Conservation (phyloP, 2,888 invertebrate species). For the Ichneumoninae sp. region DNA sequence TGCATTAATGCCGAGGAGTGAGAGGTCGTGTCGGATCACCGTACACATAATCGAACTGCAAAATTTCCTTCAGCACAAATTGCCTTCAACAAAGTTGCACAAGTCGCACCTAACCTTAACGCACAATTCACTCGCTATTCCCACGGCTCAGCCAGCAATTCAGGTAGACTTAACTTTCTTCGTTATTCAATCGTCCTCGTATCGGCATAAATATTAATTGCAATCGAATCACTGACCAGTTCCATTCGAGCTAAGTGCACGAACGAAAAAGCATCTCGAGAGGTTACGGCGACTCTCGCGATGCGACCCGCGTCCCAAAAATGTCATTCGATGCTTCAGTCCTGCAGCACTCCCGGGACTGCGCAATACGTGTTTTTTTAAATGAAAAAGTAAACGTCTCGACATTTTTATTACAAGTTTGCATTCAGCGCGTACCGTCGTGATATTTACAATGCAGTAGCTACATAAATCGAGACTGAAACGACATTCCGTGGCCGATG, state of each 20-base stretch:
- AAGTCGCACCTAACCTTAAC: not conserved
- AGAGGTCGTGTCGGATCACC: not conserved
- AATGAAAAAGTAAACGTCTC: not conserved
- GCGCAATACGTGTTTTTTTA: not conserved
- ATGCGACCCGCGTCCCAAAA: not conserved
- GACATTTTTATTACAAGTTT: not conserved
- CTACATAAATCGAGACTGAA: not conserved
- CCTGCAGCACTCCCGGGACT: not conserved
- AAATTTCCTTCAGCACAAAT: not conserved
- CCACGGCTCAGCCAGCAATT: not conserved
- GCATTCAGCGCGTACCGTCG: not conserved
- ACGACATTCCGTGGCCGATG: not conserved
- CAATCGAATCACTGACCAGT: not conserved
- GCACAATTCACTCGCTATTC: slow-evolving; percentile 2
- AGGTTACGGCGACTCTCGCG: not conserved
- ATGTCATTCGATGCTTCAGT: not conserved
- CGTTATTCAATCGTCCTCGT: not conserved
- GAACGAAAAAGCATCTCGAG: not conserved
- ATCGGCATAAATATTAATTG: not conserved
- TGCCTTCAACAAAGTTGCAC: not conserved
- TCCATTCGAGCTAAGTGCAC: not conserved
- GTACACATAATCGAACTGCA: not conserved
- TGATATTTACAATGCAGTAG: not conserved
- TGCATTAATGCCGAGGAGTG: slow-evolving; percentile 1
- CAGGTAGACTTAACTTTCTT: not conserved